Conservation (phyloP, 2,797 vertebrate species). For the Darevskia nairensis region DNA sequence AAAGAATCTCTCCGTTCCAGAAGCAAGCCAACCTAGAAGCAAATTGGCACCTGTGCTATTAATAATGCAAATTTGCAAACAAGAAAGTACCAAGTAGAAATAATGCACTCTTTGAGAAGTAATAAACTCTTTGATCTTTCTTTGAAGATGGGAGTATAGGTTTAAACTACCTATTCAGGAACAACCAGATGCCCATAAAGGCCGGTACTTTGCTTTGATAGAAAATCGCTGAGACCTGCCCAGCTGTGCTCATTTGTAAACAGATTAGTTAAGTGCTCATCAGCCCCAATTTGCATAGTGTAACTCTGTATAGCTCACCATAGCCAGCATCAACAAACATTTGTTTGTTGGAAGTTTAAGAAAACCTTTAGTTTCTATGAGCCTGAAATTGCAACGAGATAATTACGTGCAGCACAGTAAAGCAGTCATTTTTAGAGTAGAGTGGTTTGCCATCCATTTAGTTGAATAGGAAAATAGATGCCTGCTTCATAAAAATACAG, state of each 20-base stretch:
- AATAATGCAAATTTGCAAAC: slow-evolving; percentile 82
- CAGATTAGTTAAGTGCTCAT: slow-evolving; percentile 84
- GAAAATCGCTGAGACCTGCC: slow-evolving; percentile 81
- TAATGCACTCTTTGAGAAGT: slow-evolving; percentile 82
- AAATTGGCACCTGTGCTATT: slow-evolving; percentile 77
- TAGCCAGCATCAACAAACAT: slow-evolving; percentile 74
- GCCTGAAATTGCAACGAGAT: slow-evolving; percentile 59
- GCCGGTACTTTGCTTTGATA: slow-evolving; percentile 81
- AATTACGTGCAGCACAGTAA: slow-evolving; percentile 58
- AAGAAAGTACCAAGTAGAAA: slow-evolving; percentile 81
- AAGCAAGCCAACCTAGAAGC: slow-evolving; percentile 71
- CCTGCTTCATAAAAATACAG: slow-evolving; percentile 4
- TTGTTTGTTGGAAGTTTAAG: slow-evolving; percentile 50
- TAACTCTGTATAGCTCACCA: slow-evolving; percentile 63
- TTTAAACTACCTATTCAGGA: slow-evolving; percentile 82
- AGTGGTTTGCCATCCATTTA: slow-evolving; percentile 42
- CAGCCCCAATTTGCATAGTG: slow-evolving; percentile 81
- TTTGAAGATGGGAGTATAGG: slow-evolving; percentile 80
- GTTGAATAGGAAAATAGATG: slow-evolving; percentile 49
- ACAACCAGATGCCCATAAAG: slow-evolving; percentile 84
- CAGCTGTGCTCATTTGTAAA: slow-evolving; percentile 84
- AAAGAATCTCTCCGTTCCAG: slow-evolving; percentile 66
- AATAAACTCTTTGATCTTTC: slow-evolving; percentile 86
- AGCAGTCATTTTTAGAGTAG: slow-evolving; percentile 44
- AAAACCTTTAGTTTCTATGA: slow-evolving; percentile 65